These are phyloP conservation scores for Emydura subglobosa DNA, from an alignment of 2,113 vertebrate genomes.

Conservation along the genomic window DNA sequence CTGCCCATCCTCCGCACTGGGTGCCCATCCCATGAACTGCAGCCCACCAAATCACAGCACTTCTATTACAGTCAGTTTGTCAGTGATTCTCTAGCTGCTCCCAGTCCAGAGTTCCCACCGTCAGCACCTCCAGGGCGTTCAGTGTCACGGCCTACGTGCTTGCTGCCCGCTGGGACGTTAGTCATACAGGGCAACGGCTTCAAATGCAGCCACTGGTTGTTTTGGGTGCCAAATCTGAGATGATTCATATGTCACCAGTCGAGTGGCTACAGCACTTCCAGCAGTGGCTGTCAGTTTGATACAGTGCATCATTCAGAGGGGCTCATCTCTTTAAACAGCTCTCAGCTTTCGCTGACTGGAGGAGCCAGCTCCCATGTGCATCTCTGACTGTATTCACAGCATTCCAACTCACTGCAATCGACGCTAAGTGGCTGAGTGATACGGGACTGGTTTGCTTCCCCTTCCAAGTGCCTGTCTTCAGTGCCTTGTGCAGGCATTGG, in stretches of 20 bases:
- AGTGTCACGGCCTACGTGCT: no score
- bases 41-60: rapidly evolving
- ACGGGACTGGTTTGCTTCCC: background rate
- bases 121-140: background rate
- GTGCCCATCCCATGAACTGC: rapidly evolving
- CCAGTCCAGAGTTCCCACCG: background rate
- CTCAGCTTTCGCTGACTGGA: background rate
- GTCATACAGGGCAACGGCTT: background rate
- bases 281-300: background rate
- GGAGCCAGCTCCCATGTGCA: background rate
- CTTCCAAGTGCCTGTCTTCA: background rate
- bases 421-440: background rate
- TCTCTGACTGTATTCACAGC: rapidly evolving
- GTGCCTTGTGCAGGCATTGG: background rate
- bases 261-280: background rate
- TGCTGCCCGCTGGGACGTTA: background rate
- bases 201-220: background rate
- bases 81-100: background rate
- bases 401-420: background rate
- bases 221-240: background rate
- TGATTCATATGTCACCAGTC: background rate
- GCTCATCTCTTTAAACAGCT: background rate
- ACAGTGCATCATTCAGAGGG: background rate
- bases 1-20: rapidly evolving
- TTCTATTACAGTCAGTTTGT: background rate